Evolutionary conservation across 2,888 invertebrate species (phyloP), one percentile per base, ranked within the genome.

Genomic region (Nomada lathburiana): DNA sequence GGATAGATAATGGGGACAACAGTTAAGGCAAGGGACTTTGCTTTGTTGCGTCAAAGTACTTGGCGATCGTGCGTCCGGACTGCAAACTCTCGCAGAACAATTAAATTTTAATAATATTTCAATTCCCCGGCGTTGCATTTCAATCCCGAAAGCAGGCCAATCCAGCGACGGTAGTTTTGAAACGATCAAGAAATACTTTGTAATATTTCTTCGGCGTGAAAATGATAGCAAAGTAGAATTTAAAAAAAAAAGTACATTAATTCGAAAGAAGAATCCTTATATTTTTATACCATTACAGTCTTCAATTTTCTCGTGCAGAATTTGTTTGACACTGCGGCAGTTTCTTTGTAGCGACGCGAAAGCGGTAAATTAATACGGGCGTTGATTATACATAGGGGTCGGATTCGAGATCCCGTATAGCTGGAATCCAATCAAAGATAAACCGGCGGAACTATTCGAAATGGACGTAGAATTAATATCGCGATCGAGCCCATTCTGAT

Each of bases 391-490:
- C 62, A 72, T 53, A 59, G 59, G 20, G 47, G 42, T n/a, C n/a
- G 52, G 60, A 75, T 67, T 74, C 63, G 80, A 44, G 72, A 63
- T 65, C 52, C 50, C 62, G 57, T 42, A 71, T 81, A 70, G 55
- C 55, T 52, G 73, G 82, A 79, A 84, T 84, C 69, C 79, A 78
- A 86, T 87, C 76, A 80, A 70, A 80, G 76, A 84, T 87, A 87
- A 87, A 74, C 79, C 65, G 64, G 63, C 65, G 75, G 69, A 85
- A 85, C 82, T 80, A 81, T 79, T 68, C 82, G 75, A 80, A 80
- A 70, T 80, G 75, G 80, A 70, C 78, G 82, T 76, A 84, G 84
- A 87, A 87, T 87, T 87, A 87, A 85, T 80, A 74, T 75, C 62
- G 69, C 53, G 81, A 65, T 71, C 59, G 67, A 57, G 75, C 65